These are phyloP conservation scores for Lordiphosa mommai DNA, from an alignment of 1,140 invertebrate species.

Conservation along the genomic window DNA sequence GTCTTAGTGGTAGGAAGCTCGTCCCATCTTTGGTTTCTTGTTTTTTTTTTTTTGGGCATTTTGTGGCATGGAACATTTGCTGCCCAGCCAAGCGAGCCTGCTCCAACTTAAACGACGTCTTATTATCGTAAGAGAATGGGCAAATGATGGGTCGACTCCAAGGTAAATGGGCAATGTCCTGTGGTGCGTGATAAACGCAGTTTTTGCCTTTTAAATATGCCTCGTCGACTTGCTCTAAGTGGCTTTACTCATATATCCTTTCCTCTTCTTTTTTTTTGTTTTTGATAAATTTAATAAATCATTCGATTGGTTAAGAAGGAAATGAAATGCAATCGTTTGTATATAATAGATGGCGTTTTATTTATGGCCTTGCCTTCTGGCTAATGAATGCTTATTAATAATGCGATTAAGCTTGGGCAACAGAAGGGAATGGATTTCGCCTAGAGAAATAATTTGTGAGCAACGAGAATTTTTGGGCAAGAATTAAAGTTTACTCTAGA, in stretches of 20 bases:
- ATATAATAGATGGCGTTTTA: constrained; percentile 60
- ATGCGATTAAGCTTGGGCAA: constrained; percentile 40
- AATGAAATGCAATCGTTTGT: constrained; percentile 54
- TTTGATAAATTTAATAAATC: constrained; percentile 67
- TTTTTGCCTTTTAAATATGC: constrained; percentile 53
- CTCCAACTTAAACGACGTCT: constrained; percentile 13
- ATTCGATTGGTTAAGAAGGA: constrained; percentile 36
- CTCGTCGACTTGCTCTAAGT: constrained; percentile 15
- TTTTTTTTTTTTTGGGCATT: constrained; percentile 6
- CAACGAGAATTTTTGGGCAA: too few relatives aligned
- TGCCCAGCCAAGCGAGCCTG: constrained; percentile 55
- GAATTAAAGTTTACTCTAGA: too few relatives aligned
- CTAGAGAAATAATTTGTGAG: too few relatives aligned
- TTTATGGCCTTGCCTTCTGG: constrained; percentile 39
- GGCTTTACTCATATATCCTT: constrained; percentile 6
- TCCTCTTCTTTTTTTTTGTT: constrained; percentile 11
- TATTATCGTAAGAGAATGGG: constrained; percentile 4
- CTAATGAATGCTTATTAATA: constrained; percentile 69
- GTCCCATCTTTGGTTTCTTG: not conserved
- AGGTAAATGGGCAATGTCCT: constrained; percentile 68
- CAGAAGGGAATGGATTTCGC: too few relatives aligned
- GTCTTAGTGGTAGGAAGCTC: not conserved
- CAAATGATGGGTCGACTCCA: constrained; percentile 6
- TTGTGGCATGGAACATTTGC: constrained; percentile 62
- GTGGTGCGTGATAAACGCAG: constrained; percentile 66